These are phyloP conservation scores for Drosophila biarmipes DNA, from an alignment of 1,140 invertebrate species.

Conservation along the genomic window DNA sequence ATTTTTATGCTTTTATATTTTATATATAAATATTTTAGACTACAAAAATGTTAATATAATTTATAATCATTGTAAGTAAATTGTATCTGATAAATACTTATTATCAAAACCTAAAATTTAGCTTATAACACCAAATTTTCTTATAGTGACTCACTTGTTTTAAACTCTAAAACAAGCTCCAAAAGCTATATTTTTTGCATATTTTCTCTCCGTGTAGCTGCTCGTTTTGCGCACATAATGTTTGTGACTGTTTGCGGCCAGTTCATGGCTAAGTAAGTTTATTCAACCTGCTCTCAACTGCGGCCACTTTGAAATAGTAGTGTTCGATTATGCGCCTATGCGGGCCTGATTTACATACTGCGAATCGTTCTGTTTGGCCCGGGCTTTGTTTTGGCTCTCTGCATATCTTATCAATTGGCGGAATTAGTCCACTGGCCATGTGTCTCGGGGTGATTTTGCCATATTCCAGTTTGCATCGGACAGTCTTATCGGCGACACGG, in stretches of 20 bases:
- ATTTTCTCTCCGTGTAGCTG: conserved; percentile 25
- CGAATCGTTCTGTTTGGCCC: conserved; percentile 34
- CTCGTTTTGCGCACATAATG: conserved; percentile 21
- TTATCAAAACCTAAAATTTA: too few species aligned
- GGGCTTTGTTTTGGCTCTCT: conserved; percentile 12
- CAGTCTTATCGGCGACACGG: conserved; percentile 17
- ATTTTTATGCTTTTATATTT: too few species aligned
- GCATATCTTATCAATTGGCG: conserved; percentile 48
- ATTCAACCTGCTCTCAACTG: conserved; percentile 60
- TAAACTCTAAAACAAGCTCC: neutral
- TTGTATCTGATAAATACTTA: too few species aligned
- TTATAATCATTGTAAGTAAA: too few species aligned
- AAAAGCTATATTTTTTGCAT: neutral
- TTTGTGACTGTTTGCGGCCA: conserved; percentile 49
- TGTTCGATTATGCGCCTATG: conserved; percentile 43
- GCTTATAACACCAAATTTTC: too few species aligned
- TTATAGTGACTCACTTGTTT: too few species aligned
- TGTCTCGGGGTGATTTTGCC: neutral
- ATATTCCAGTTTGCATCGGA: conserved; percentile 16
- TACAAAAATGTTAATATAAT: too few species aligned
- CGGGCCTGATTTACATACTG: conserved; percentile 67
- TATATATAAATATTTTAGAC: too few species aligned
- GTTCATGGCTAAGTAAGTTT: conserved; percentile 74
- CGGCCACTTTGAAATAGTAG: conserved; percentile 12
- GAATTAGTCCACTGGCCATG: conserved; percentile 20